These are phyloP conservation scores for Dinocampus coccinellae DNA, from an alignment of 2,888 invertebrate species.

Conservation along the genomic window DNA sequence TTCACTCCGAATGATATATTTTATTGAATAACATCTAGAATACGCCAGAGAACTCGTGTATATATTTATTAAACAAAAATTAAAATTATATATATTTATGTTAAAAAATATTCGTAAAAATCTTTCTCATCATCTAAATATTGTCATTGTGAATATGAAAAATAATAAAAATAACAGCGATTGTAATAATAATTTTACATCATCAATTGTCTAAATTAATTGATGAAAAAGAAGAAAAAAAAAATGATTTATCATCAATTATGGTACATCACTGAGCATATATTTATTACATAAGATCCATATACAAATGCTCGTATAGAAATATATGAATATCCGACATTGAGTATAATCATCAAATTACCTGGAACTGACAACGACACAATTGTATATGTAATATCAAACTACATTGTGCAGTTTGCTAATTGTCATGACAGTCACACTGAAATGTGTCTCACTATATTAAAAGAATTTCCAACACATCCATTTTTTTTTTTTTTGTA, in stretches of 20 bases:
- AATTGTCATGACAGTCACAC: constrained; percentile 6
- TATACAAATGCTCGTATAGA: neutral
- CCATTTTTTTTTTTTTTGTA: no score
- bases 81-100: neutral
- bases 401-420: neutral
- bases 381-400: neutral
- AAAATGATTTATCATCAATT: neutral
- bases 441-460: no score
- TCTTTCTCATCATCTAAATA: neutral
- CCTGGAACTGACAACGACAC: constrained; percentile 32
- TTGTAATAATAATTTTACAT: no score
- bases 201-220: neutral
- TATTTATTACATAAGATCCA: constrained; percentile 37
- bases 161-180: no score
- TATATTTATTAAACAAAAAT: neutral
- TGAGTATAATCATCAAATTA: constrained; percentile 52
- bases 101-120: neutral
- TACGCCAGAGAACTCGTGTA: no score
- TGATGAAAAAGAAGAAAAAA: neutral
- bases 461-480: no score
- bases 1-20: constrained; percentile 21
- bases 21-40: constrained; percentile 9
- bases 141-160: neutral
- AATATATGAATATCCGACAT: constrained; percentile 39
- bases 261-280: neutral